A percentile compares a stretch with the other conserved stretches of the same genome.
These are phyloP conservation scores for Myripristis jacobus DNA, from an alignment of 2,797 vertebrate genomes.

Conservation along the genomic window DNA sequence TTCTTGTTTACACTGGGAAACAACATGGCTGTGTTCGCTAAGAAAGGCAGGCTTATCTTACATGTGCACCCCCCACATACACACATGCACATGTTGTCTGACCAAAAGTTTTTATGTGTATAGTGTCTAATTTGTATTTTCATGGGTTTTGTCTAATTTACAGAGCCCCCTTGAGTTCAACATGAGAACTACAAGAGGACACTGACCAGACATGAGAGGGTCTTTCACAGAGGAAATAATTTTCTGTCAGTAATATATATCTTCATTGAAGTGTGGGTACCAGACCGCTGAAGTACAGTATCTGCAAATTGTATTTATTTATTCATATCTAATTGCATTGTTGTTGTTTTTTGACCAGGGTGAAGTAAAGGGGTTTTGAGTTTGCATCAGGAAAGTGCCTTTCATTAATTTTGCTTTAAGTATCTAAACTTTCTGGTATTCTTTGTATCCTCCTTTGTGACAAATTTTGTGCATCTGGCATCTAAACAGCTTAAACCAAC, in stretches of 20 bases:
- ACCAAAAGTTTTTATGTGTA: no score
- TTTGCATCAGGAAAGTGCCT: no score
- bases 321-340: no score
- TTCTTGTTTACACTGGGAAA: background rate
- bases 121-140: no score
- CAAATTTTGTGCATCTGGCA: background rate
- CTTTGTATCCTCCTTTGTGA: background rate
- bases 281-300: background rate
- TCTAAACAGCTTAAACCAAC: background rate
- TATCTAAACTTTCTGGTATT: background rate
- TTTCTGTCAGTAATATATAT: background rate
- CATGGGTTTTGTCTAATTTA: slow-evolving; percentile 1
- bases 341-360: no score
- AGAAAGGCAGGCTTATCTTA: no score
- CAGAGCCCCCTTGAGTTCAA: slow-evolving; percentile 8
- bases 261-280: background rate
- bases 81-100: background rate
- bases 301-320: no score
- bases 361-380: no score
- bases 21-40: background rate
- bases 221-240: background rate
- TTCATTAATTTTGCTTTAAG: no score
- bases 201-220: background rate
- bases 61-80: background rate
- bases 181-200: background rate